Base-by-base conservation (phyloP, 2,113 vertebrate genomes). In the Edolisoma coerulescens region DNA sequence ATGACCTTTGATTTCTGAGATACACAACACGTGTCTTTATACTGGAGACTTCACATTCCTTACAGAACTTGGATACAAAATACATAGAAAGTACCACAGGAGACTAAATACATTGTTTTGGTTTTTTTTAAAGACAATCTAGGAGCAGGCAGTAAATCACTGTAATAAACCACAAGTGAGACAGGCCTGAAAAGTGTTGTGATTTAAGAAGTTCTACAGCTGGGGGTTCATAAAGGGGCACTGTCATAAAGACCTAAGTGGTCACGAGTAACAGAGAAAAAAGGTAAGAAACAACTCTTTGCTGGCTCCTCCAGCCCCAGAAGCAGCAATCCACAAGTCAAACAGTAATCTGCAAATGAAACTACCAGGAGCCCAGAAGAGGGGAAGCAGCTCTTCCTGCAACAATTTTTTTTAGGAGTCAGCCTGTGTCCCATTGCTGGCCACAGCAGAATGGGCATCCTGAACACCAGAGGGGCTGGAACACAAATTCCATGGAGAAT, bases 1-100 rank as follows among this genome's bases (percentile, higher is more conserved):
- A 65, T 11, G 42, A 92, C 73, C 77, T 92, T 69, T 76, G 57
- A 52, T 71, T 95, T 63, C 81, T 63, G 37, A 64, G 24, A 88
- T 60, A 92, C 16, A 45, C 53, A 95, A 80, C 89, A 95, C 23
- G 10, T 57, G 45, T 10, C 85, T 84, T 86, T 44, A 37, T 27
- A 30, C 16, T 45, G 33, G n/a, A 84, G 90, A 64, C 37, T 41
- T 37, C 17, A 37, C 59, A 37, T 69, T 90, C 93, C 83, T 84
- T 35, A 52, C 35, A 65, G 57, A 88, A 39, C 19, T 61, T 57
- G 69, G 65, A 84, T 41, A 57, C 21, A 80, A 85, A 91, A 79
- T 42, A 81, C 6, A 44, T 80, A 77, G 60, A 89, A 60, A 64
- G 42, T 56, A 64, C 33, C 32, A 45, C 41, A 73, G 16, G n/a